Base-by-base conservation (phyloP, 2,888 invertebrate genomes). In the Strigamia crassipes region DNA sequence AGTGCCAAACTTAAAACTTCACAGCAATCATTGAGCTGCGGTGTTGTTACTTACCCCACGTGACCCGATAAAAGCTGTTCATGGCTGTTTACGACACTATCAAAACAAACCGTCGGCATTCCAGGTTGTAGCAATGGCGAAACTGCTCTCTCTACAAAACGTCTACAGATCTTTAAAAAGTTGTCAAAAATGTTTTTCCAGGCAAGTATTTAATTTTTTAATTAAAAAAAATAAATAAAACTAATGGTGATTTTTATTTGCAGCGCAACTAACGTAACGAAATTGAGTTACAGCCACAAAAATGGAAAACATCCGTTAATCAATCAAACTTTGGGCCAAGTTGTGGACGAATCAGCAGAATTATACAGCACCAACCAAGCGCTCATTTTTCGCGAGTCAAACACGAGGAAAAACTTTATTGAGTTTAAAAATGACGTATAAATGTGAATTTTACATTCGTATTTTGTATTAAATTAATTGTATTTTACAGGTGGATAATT, bases 401-500 rank as follows among this genome's bases (percentile, higher is more conserved):
- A 87, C 5, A 83, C 89, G n/a, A 87, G 90, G 1, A 85, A 91
- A 13, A 91, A 90, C 0, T 93, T 89, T 84, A 84, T 85, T 0
- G 88, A 91, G 41, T 85, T 91, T 0, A 84, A 90, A 13, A 85
- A 88, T 41, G 88, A 90, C 85, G 86, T 86, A 82, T n/a, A n/a
- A n/a, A n/a, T n/a, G n/a, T n/a, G n/a, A n/a, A n/a, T n/a, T n/a
- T n/a, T n/a, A n/a, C n/a, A n/a, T n/a, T n/a, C n/a, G n/a, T n/a
- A n/a, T n/a, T n/a, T n/a, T n/a, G n/a, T n/a, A n/a, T n/a, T n/a
- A n/a, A n/a, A n/a, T n/a, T n/a, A n/a, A n/a, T n/a, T n/a, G n/a
- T n/a, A 27, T 27, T 27, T 13, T 0, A 23, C n/a, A 94, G 91
- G 92, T 92, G 0, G 92, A 94, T 86, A 89, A 89, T 81, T 86